These are phyloP conservation scores for Cephalopterus ornatus DNA, from an alignment of 2,113 vertebrate genomes.

Conservation along the genomic window DNA sequence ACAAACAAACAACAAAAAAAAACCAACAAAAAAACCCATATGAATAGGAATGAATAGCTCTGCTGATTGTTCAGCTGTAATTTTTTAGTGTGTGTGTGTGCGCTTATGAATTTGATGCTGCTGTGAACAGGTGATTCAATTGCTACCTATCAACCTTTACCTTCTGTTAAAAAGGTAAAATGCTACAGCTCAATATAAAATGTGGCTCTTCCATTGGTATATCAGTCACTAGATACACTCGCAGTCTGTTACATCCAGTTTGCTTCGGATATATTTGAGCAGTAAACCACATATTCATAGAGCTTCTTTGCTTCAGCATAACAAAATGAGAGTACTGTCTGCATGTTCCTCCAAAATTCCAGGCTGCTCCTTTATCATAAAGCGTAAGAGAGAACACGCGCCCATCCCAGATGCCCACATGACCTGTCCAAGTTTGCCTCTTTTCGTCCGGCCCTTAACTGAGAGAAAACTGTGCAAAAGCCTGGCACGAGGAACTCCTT, in stretches of 20 bases:
- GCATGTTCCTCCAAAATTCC: neutral
- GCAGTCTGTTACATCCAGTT: neutral
- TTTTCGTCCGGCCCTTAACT: neutral
- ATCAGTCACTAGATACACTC: neutral
- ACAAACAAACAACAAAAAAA: neutral
- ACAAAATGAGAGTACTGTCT: neutral
- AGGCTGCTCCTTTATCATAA: neutral
- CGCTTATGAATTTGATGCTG: neutral
- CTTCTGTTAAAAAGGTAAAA: neutral
- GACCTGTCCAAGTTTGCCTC: neutral
- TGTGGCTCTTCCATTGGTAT: neutral
- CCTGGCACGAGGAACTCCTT: neutral
- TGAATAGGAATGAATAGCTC: neutral
- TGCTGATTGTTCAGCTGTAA: neutral
- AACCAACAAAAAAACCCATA: fast-evolving
- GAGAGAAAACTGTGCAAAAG: neutral
- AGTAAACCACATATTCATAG: neutral
- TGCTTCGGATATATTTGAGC: neutral
- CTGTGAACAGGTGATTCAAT: neutral
- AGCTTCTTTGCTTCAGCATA: neutral
- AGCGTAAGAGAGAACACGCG: fast-evolving
- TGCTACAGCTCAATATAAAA: neutral
- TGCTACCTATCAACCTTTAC: neutral
- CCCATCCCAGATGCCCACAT: neutral
- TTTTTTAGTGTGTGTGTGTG: too few relatives aligned